Percentiles rank a stretch among this genome's conserved stretches.
Evolutionary conservation across 2,113 vertebrate genomes (phyloP).

Genomic region (Calidris pygmaea): DNA sequence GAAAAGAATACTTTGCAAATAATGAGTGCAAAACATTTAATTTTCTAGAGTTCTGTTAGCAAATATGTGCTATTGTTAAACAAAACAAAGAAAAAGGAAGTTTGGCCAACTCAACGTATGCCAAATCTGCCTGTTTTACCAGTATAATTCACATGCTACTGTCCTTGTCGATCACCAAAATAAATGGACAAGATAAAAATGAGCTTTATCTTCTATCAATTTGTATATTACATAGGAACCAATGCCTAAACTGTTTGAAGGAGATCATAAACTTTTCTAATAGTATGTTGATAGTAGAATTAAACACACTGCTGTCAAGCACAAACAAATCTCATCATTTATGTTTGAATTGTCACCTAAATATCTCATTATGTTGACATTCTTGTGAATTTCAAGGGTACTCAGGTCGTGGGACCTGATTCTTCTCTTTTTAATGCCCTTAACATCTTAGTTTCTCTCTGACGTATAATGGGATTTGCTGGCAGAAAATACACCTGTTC

Average conservation of each 20-base stretch:
- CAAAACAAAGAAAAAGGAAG: neutral
- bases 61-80: neutral
- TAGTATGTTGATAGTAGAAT: neutral
- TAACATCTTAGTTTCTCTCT: neutral
- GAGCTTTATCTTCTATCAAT: neutral
- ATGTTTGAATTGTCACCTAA: conserved; percentile 54
- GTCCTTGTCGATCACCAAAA: neutral
- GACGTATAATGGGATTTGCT: neutral
- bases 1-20: neutral
- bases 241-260: neutral
- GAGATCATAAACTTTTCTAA: neutral
- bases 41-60: neutral
- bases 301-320: neutral
- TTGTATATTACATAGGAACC: neutral
- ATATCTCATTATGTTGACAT: conserved; percentile 50
- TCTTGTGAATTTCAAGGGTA: conserved; percentile 26
- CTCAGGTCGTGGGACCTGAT: neutral
- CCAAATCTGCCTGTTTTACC: neutral
- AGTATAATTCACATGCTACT: neutral
- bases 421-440: neutral
- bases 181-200: neutral
- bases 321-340: conserved; percentile 38
- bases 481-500: neutral
- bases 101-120: neutral
- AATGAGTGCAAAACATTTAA: neutral